phyloP scores from a whole-genome alignment of 2,888 invertebrate species.

The Heliconius hortense region DNA sequence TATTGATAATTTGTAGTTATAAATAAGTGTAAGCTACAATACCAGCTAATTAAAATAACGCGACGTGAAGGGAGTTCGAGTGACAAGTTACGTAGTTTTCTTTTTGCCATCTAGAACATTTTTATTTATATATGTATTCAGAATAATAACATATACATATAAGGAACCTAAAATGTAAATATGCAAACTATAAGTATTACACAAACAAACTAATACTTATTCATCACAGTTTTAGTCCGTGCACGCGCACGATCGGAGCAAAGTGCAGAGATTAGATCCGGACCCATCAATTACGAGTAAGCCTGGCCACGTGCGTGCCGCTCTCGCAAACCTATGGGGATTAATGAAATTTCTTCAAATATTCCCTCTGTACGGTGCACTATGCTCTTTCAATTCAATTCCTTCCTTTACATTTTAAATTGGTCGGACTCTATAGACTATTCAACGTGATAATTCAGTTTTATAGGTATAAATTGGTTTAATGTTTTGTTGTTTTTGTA shows the following conservation, averaged over 20 bases:
- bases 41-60: no score
- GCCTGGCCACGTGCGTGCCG: constrained; percentile 74
- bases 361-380: constrained; percentile 20
- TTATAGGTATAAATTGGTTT: not conserved
- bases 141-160: not conserved
- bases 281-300: constrained; percentile 78
- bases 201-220: constrained; percentile 32
- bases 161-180: not conserved
- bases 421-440: not conserved
- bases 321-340: constrained; percentile 71
- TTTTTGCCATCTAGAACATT: no score
- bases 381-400: constrained; percentile 20
- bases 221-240: constrained; percentile 31
- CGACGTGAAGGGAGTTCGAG: no score
- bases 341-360: constrained; percentile 71
- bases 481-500: not conserved
- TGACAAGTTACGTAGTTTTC: no score
- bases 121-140: no score
- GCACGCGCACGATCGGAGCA: constrained; percentile 50
- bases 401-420: constrained; percentile 34
- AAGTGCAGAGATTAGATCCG: constrained; percentile 77
- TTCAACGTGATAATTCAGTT: not conserved
- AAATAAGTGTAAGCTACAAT: no score
- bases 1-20: no score
- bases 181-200: constrained; percentile 15